Evolutionary conservation across 2,888 invertebrate genomes (phyloP).

Genomic region (Ophion costatus): DNA sequence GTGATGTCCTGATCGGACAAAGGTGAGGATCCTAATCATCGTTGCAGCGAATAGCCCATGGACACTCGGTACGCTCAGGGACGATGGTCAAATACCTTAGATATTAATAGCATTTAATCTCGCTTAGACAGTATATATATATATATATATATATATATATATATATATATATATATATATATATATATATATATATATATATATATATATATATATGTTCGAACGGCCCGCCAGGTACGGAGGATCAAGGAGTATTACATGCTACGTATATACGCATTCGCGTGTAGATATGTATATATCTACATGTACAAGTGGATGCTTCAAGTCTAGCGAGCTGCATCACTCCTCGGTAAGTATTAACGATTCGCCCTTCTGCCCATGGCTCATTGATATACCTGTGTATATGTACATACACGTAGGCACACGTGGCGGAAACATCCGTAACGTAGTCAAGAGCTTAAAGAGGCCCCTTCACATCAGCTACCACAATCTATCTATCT

Average conservation of each 20-base stretch:
- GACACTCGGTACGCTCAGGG: background rate
- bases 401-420: background rate
- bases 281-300: background rate
- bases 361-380: background rate
- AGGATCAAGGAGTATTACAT: constrained; percentile 36
- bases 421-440: background rate
- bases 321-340: background rate
- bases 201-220: constrained; percentile 3
- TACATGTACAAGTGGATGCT: background rate
- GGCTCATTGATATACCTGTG: background rate
- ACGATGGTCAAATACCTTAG: constrained; percentile 33
- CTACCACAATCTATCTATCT: constrained; percentile 39
- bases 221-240: constrained; percentile 13
- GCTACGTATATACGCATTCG: constrained; percentile 5
- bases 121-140: constrained; percentile 11
- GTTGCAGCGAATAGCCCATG: background rate
- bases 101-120: constrained; percentile 62
- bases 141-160: no score
- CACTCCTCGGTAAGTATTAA: background rate
- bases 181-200: no score
- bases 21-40: background rate
- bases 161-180: no score
- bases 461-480: constrained; percentile 13
- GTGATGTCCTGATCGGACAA: no score
- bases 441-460: constrained; percentile 18